Percentiles rank a stretch among this genome's conserved stretches.
phyloP scores from a whole-genome alignment of 1,140 invertebrate species.

The Globodera ellingtonae region DNA sequence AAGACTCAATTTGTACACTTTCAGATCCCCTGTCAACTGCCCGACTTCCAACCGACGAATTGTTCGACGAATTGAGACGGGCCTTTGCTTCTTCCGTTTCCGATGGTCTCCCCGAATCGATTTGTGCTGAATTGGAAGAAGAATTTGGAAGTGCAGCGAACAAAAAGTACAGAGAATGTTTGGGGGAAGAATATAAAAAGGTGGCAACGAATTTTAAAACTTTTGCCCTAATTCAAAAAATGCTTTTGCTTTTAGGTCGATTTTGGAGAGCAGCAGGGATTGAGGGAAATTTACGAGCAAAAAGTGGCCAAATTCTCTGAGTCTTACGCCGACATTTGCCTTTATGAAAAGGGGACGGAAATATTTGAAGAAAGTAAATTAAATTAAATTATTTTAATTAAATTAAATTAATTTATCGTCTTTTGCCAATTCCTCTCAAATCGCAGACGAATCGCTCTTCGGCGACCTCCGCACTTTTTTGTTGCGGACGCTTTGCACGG shows the following conservation, averaged over 20 bases:
- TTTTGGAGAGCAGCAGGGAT: slow-evolving; percentile 23
- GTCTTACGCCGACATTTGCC: slow-evolving; percentile 41
- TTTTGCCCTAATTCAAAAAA: background rate
- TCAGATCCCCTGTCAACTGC: slow-evolving; percentile 12
- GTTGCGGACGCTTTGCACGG: slow-evolving; percentile 28
- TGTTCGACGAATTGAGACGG: slow-evolving; percentile 24
- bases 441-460: slow-evolving; percentile 31
- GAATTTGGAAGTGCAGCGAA: slow-evolving; percentile 26
- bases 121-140: slow-evolving; percentile 39
- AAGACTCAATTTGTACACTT: background rate
- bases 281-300: slow-evolving; percentile 33
- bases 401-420: background rate
- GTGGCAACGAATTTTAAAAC: background rate
- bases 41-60: slow-evolving; percentile 9
- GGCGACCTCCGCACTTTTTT: slow-evolving; percentile 40
- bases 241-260: slow-evolving; percentile 1
- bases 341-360: slow-evolving; percentile 39
- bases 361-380: slow-evolving; percentile 26
- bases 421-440: background rate
- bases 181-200: slow-evolving; percentile 21
- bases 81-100: background rate
- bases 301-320: background rate
- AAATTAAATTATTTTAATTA: slow-evolving; percentile 20
- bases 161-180: slow-evolving; percentile 26
- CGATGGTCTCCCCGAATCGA: slow-evolving; percentile 24